Evolutionary conservation across 2,888 invertebrate genomes (phyloP).

Genomic region (Luperina nickerlii): DNA sequence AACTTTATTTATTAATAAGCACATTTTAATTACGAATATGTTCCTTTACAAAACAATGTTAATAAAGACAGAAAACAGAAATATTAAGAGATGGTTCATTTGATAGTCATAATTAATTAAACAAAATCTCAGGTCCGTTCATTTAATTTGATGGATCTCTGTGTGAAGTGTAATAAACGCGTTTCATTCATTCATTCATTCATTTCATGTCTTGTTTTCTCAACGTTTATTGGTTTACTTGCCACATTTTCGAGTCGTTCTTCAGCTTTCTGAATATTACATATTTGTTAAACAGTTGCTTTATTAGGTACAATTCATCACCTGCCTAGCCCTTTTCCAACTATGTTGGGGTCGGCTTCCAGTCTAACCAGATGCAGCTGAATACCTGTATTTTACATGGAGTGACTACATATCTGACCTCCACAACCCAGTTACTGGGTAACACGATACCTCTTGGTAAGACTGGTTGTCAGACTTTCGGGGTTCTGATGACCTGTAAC

Average conservation of each 20-base stretch:
- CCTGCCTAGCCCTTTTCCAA: too few species aligned
- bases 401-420: too few species aligned
- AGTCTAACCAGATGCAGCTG: too few species aligned
- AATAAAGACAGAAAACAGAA: not conserved
- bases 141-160: constrained; percentile 27
- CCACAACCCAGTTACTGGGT: too few species aligned
- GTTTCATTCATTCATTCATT: constrained; percentile 22
- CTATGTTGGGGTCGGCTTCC: too few species aligned
- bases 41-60: not conserved
- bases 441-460: too few species aligned
- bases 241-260: not conserved
- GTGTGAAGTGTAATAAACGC: constrained; percentile 14
- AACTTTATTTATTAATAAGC: not conserved
- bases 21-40: too few species aligned
- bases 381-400: too few species aligned
- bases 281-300: not conserved
- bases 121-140: not conserved
- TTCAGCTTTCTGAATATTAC: not conserved
- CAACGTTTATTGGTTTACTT: constrained; percentile 21
- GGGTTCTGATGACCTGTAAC: too few species aligned
- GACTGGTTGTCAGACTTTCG: too few species aligned
- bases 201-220: constrained; percentile 1
- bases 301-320: too few species aligned
- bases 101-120: constrained; percentile 6
- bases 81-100: constrained; percentile 4